A percentile compares a stretch with the other conserved stretches of the same genome.
Evolutionary conservation across 2,797 vertebrate genomes (phyloP).

Genomic region (Gallinago stenura): DNA sequence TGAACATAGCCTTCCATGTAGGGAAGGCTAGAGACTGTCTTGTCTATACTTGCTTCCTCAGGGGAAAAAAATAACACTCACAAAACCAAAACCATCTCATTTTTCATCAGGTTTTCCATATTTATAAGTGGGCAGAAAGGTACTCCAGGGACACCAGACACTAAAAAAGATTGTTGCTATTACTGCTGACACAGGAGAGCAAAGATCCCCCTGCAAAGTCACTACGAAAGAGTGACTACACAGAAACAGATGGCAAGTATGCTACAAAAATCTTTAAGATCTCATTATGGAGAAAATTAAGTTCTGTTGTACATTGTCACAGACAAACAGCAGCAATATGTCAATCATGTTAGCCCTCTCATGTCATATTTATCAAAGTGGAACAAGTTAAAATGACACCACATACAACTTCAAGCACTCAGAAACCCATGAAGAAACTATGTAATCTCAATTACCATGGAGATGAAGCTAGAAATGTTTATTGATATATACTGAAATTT

Average conservation of each 20-base stretch:
- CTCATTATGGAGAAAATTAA: slow-evolving; percentile 28
- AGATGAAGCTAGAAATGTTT: background rate
- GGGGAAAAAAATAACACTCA: background rate
- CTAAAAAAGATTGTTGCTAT: background rate
- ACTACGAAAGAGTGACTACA: background rate
- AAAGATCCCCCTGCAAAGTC: background rate
- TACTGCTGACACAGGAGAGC: background rate
- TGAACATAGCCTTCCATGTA: background rate
- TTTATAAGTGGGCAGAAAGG: background rate
- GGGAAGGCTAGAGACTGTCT: background rate
- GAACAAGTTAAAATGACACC: slow-evolving; percentile 48
- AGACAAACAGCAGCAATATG: slow-evolving; percentile 14
- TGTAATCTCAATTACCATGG: background rate
- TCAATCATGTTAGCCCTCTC: slow-evolving; percentile 23
- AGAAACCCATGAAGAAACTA: background rate
- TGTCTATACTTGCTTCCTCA: background rate
- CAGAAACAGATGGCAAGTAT: slow-evolving; percentile 32
- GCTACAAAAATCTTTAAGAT: slow-evolving; percentile 28
- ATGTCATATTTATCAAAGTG: slow-evolving; percentile 13
- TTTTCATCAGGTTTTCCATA: background rate
- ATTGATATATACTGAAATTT: background rate
- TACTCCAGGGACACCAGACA: background rate
- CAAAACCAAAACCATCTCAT: too few relatives aligned
- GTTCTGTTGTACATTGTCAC: background rate
- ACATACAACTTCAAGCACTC: background rate